These are phyloP conservation scores for Alloscopus bannaensis DNA, from an alignment of 2,888 invertebrate genomes.

Conservation along the genomic window DNA sequence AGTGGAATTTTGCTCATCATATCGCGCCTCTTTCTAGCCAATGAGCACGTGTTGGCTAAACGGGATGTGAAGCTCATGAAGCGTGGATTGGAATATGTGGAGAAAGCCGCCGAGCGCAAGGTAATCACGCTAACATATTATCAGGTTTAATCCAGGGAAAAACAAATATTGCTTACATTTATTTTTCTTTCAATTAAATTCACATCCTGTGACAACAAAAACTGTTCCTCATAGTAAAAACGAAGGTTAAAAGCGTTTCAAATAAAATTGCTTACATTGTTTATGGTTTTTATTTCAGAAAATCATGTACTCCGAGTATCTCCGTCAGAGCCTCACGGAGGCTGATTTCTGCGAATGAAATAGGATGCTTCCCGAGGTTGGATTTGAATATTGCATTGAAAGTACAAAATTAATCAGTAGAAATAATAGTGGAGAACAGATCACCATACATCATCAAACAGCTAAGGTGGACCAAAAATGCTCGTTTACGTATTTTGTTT, in stretches of 20 bases:
- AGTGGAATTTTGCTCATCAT: constrained; percentile 69
- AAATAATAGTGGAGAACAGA: neutral
- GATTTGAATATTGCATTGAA: no score
- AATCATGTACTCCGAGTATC: constrained; percentile 65
- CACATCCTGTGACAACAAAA: neutral
- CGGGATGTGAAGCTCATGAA: constrained; percentile 64
- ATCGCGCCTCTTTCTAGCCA: constrained; percentile 63
- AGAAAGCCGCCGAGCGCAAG: constrained; percentile 61
- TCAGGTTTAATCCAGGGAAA: no score
- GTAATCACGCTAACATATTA: constrained; percentile 34
- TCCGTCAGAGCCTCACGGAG: constrained; percentile 64
- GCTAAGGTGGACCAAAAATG: constrained; percentile 11
- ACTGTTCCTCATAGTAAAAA: neutral
- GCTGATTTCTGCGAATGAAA: constrained; percentile 57
- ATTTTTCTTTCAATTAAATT: neutral
- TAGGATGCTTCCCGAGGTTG: neutral
- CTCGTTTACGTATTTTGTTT: neutral
- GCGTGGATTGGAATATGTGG: constrained; percentile 60
- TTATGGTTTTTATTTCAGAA: constrained; percentile 45
- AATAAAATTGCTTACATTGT: no score
- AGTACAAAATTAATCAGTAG: no score
- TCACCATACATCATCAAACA: neutral
- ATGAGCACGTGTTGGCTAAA: constrained; percentile 61
- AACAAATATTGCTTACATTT: neutral
- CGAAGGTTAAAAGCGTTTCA: no score